Evolutionary conservation across 2,113 vertebrate genomes (phyloP).

Genomic region (Pandion haliaetus): DNA sequence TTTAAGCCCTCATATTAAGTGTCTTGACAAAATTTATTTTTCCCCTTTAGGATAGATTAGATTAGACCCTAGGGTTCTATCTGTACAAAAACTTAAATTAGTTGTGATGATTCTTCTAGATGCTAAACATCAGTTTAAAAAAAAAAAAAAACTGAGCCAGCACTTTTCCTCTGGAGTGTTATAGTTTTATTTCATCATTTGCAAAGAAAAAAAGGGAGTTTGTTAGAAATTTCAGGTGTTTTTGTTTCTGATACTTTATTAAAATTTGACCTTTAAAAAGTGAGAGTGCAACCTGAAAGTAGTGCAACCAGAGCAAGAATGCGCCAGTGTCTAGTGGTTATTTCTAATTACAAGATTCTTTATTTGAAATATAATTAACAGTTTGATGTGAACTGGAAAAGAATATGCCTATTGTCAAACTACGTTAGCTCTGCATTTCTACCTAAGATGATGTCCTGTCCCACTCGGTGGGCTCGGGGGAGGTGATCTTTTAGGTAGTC

Average conservation of each 20-base stretch:
- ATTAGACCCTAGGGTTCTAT: background rate
- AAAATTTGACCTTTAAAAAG: background rate
- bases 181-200: background rate
- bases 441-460: background rate
- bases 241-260: background rate
- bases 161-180: background rate
- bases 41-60: background rate
- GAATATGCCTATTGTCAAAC: background rate
- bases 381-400: background rate
- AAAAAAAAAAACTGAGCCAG: background rate
- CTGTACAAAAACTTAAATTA: background rate
- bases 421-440: background rate
- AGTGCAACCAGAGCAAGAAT: background rate
- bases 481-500: no score
- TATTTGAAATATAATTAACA: background rate
- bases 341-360: background rate
- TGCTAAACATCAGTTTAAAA: background rate
- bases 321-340: background rate
- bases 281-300: background rate
- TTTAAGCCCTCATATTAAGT: background rate
- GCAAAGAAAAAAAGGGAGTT: background rate
- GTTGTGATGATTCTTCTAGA: background rate
- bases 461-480: no score
- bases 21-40: background rate
- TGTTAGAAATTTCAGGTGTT: background rate